A percentile compares a stretch with the other conserved stretches of the same genome.
Conservation (phyloP, 2,113 vertebrate species). For the Excalfactoria chinensis region DNA sequence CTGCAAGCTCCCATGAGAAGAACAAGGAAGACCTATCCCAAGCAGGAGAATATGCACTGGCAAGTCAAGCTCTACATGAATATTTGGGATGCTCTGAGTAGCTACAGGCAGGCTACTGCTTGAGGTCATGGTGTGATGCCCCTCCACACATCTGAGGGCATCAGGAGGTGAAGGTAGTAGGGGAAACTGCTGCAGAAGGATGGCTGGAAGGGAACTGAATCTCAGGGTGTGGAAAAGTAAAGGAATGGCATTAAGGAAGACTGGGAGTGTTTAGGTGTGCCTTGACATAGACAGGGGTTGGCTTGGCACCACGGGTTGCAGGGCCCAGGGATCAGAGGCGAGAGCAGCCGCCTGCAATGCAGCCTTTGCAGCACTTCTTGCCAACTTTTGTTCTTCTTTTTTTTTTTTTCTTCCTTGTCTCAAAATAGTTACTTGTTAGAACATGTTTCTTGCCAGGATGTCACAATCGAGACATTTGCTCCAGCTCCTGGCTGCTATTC, state of each 20-base stretch:
- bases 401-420: constrained; percentile 18
- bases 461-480: constrained; percentile 43
- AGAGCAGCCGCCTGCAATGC: not conserved
- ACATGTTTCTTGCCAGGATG: constrained; percentile 56
- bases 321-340: not conserved
- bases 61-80: not conserved
- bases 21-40: not conserved
- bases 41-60: not conserved
- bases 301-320: not conserved
- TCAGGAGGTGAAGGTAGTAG: not conserved
- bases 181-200: not conserved
- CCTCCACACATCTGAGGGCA: rapidly evolving
- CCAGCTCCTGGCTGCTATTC: constrained; percentile 36
- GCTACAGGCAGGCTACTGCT: not conserved
- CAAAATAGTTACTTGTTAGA: constrained; percentile 47
- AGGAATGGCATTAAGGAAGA: not conserved
- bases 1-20: not conserved
- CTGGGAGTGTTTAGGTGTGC: not conserved
- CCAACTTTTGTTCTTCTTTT: not conserved
- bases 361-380: constrained; percentile 1
- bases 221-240: not conserved
- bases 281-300: not conserved
- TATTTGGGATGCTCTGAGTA: not conserved
- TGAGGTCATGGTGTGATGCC: not conserved
- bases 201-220: not conserved